Evolutionary conservation across 1,140 invertebrate genomes (phyloP).

Genomic region (Spodoptera frugiperda): DNA sequence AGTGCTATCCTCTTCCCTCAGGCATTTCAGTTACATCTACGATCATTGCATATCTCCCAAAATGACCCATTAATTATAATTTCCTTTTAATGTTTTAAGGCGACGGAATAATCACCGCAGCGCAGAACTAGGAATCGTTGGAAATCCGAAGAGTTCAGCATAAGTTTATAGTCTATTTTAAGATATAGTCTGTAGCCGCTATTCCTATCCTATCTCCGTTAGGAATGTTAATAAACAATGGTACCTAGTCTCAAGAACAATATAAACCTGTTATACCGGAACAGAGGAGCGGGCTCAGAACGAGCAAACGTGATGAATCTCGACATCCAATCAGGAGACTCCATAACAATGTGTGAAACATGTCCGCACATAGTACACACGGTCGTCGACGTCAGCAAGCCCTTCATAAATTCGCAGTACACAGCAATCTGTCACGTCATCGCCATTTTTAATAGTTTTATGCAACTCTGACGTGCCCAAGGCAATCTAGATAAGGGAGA

Average conservation of each 20-base stretch:
- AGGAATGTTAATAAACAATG: conserved; percentile 39
- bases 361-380: not conserved
- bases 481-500: conserved; percentile 41
- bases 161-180: conserved; percentile 6
- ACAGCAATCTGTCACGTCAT: not conserved
- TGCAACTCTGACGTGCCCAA: conserved; percentile 13
- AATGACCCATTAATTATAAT: too few species aligned
- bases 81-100: too few species aligned
- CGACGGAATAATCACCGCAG: too few species aligned
- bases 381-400: not conserved
- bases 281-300: not conserved
- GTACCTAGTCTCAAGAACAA: conserved; percentile 2
- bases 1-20: too few species aligned
- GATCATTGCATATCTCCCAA: not conserved
- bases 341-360: conserved; percentile 28
- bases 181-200: not conserved
- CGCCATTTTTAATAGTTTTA: conserved; percentile 8
- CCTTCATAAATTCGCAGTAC: conserved; percentile 2
- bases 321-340: conserved; percentile 18
- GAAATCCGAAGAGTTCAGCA: too few species aligned
- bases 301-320: conserved; percentile 38
- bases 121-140: too few species aligned
- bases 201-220: not conserved
- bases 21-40: not conserved
- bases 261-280: conserved; percentile 14